phyloP scores from a whole-genome alignment of 2,888 invertebrate genomes.

The Cecidostiba fungosa region DNA sequence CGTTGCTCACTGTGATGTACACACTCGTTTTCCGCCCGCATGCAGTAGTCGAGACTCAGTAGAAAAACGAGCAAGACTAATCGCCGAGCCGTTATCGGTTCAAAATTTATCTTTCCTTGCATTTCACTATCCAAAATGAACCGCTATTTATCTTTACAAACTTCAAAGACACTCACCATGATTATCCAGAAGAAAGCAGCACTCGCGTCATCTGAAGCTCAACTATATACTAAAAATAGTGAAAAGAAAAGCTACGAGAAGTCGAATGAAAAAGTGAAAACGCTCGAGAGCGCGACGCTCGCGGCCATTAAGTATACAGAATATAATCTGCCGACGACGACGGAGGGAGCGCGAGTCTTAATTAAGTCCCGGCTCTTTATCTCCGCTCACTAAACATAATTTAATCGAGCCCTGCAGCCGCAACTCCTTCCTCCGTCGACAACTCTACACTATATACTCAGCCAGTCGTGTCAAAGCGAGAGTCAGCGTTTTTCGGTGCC shows the following conservation, averaged over 20 bases:
- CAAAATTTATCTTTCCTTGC: background rate
- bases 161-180: background rate
- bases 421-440: background rate
- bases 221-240: background rate
- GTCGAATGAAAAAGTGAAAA: background rate
- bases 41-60: too few species aligned
- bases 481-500: conserved; percentile 3
- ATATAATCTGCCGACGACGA: background rate
- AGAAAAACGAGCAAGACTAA: too few species aligned
- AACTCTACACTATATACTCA: background rate
- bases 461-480: background rate
- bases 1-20: too few species aligned
- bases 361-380: conserved; percentile 6
- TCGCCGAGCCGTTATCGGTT: background rate
- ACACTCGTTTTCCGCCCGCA: too few species aligned
- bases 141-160: background rate
- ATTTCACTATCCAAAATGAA: background rate
- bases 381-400: conserved; percentile 3
- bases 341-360: conserved; percentile 19
- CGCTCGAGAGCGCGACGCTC: background rate
- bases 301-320: background rate
- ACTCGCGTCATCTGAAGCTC: background rate
- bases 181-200: background rate
- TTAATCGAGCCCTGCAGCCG: background rate
- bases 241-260: background rate